A percentile compares a stretch with the other conserved stretches of the same genome.
phyloP scores from a whole-genome alignment of 2,113 vertebrate genomes.

The Eonycteris spelaea region DNA sequence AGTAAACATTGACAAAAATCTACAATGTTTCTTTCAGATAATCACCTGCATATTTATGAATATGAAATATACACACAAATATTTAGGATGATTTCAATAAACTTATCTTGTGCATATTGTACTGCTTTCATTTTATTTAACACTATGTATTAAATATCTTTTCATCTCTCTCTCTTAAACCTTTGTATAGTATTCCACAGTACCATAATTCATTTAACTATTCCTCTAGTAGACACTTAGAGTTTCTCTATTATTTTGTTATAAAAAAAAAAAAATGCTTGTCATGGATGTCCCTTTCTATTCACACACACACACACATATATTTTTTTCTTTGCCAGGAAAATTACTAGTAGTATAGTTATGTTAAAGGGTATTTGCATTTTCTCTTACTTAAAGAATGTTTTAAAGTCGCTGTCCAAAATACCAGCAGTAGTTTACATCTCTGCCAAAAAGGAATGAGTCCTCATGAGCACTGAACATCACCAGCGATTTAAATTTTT shows the following conservation, averaged over 20 bases:
- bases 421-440: background rate
- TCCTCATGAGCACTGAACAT: background rate
- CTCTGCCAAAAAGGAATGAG: background rate
- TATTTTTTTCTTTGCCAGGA: background rate
- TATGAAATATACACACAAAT: background rate
- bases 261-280: background rate
- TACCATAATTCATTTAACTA: background rate
- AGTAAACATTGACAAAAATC: background rate
- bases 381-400: background rate
- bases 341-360: background rate
- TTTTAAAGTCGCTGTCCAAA: background rate
- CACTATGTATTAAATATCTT: background rate
- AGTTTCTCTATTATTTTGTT: background rate
- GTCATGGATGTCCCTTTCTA: background rate
- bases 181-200: background rate
- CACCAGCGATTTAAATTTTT: background rate
- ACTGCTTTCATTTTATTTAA: background rate
- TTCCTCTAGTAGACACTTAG: background rate
- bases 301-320: background rate
- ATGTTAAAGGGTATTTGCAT: background rate
- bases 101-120: background rate
- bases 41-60: background rate
- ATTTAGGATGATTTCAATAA: background rate
- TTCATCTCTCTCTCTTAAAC: background rate
- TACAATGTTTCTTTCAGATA: background rate